Conservation (phyloP, 2,797 vertebrate species). For the Scarus forsteni region DNA sequence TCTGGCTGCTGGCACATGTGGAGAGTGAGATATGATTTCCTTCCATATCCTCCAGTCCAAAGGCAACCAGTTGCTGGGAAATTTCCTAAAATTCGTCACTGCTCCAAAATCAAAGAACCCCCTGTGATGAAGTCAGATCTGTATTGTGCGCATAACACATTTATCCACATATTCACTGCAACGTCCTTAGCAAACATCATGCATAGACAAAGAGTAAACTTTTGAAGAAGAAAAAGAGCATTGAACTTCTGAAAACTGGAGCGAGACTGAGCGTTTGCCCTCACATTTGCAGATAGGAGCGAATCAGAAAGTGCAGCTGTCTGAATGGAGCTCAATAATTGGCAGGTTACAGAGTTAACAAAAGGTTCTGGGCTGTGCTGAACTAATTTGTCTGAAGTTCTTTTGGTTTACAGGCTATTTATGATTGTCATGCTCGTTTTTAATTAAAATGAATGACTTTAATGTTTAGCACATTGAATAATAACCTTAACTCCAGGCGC, state of each 20-base stretch:
- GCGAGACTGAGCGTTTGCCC: not conserved
- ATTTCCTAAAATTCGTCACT: too few species aligned
- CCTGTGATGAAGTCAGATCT: not conserved
- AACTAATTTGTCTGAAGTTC: slow-evolving; percentile 55
- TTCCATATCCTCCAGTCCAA: too few species aligned
- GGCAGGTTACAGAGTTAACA: slow-evolving; percentile 43
- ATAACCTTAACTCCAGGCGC: slow-evolving; percentile 51
- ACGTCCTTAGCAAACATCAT: not conserved
- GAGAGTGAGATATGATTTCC: too few species aligned
- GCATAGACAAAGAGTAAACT: not conserved
- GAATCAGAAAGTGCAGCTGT: slow-evolving; percentile 53
- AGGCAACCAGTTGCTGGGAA: too few species aligned
- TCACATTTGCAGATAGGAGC: slow-evolving; percentile 26
- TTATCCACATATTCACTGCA: not conserved
- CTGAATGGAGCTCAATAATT: slow-evolving; percentile 33
- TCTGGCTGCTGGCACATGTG: too few species aligned
- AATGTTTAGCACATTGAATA: slow-evolving; percentile 56
- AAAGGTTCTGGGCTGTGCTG: slow-evolving; percentile 41
- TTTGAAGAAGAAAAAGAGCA: not conserved
- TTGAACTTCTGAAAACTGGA: slow-evolving; percentile 26
- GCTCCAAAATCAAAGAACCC: not conserved
- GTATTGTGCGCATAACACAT: not conserved
- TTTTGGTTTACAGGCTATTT: slow-evolving; percentile 50
- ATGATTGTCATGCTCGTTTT: slow-evolving; percentile 43
- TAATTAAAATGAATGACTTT: slow-evolving; percentile 65